Conservation (phyloP, 92 coral and sea anemone species). For the Nematostella vectensis region DNA sequence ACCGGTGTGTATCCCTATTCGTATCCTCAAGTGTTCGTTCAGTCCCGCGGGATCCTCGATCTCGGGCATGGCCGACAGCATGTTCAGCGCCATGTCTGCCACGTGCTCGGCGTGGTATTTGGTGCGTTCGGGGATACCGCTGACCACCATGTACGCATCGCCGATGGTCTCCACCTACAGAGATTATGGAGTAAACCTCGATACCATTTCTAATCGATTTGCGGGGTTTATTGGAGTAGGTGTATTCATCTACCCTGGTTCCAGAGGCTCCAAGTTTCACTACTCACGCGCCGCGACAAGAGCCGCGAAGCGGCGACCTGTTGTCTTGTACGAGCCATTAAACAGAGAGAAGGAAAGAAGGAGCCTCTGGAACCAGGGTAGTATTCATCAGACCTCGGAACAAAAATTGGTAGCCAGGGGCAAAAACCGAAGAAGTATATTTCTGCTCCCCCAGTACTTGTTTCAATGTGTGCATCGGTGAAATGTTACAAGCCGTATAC, state of each 20-base stretch:
- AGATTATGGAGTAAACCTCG: not conserved
- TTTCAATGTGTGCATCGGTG: too few species aligned
- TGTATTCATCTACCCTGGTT: not conserved
- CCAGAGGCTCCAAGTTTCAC: too few species aligned
- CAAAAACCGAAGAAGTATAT: too few species aligned
- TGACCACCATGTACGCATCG: conserved; percentile 89
- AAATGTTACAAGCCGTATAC: too few species aligned
- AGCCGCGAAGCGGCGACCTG: too few species aligned
- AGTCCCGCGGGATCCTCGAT: conserved; percentile 52
- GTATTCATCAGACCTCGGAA: too few species aligned
- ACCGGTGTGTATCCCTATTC: conserved; percentile 79
- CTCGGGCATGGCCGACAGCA: conserved; percentile 64
- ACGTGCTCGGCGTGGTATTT: conserved; percentile 79
- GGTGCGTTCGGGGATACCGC: conserved; percentile 84
- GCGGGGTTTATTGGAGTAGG: not conserved
- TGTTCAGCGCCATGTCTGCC: conserved; percentile 72
- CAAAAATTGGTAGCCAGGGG: too few species aligned
- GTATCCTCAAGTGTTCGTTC: conserved; percentile 43
- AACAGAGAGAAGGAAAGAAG: too few species aligned
- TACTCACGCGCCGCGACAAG: too few species aligned
- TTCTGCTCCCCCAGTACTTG: too few species aligned
- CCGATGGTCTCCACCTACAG: conserved; percentile 86
- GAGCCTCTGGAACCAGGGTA: too few species aligned
- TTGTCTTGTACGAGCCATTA: too few species aligned
- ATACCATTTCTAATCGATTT: not conserved